A percentile compares a stretch with the other conserved stretches of the same genome.
Conservation (phyloP, 2,888 invertebrate genomes). For the Petrolisthes manimaculis region DNA sequence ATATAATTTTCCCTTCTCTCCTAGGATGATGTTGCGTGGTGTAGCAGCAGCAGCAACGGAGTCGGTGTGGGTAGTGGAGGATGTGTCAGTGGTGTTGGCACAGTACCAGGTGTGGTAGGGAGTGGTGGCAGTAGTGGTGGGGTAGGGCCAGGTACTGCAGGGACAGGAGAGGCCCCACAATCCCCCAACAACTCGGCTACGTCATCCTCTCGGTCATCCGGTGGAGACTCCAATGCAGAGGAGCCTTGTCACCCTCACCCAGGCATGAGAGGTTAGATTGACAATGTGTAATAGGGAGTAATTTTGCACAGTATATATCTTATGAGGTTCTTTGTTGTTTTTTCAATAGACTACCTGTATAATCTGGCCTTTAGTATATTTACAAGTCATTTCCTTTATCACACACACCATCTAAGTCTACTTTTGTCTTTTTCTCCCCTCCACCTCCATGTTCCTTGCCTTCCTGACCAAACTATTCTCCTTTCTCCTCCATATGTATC, state of each 20-base stretch:
- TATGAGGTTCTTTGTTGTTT: neutral
- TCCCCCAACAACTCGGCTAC: slow-evolving; percentile 56
- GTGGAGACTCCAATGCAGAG: slow-evolving; percentile 54
- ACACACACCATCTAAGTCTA: neutral
- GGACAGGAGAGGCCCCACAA: slow-evolving; percentile 45
- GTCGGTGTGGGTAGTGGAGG: slow-evolving; percentile 23
- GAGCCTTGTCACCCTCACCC: slow-evolving; percentile 53
- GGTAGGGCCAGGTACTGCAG: neutral
- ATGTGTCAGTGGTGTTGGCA: neutral
- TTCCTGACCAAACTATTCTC: neutral
- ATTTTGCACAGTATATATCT: neutral
- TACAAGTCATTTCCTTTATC: neutral
- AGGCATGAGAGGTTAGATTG: slow-evolving; percentile 56
- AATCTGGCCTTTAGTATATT: neutral
- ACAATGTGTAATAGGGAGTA: neutral
- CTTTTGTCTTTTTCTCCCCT: neutral
- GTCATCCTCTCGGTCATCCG: slow-evolving; percentile 55
- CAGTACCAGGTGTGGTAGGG: neutral
- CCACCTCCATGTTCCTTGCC: neutral
- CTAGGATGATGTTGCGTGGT: slow-evolving; percentile 52
- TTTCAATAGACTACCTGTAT: neutral
- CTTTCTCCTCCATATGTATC: no score
- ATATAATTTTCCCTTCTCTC: neutral
- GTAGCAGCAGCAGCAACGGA: slow-evolving; percentile 5
- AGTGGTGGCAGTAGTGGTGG: neutral